Evolutionary conservation across 2,113 vertebrate species (phyloP).

Genomic region (Vulpes ferrilata): DNA sequence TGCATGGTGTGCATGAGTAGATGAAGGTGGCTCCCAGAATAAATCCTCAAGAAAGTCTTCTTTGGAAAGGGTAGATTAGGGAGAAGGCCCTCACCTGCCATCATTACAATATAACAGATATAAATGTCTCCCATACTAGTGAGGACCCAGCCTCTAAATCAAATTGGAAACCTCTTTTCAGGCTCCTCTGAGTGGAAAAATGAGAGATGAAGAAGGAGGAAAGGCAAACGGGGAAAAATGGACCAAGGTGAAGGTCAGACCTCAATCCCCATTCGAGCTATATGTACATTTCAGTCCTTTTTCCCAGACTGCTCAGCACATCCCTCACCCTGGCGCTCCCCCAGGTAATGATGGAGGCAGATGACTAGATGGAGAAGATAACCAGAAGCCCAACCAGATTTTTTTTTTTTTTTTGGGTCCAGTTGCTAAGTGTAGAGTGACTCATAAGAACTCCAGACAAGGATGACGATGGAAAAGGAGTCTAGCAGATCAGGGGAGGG

Average conservation of each 20-base stretch:
- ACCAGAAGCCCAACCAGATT: slow-evolving; percentile 77
- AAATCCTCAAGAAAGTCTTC: not conserved
- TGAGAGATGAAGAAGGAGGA: not conserved
- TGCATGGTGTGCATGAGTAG: no score
- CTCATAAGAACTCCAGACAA: slow-evolving; percentile 81
- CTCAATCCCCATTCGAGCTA: not conserved
- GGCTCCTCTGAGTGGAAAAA: not conserved
- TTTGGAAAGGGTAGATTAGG: not conserved
- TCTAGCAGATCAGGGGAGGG: slow-evolving; percentile 65
- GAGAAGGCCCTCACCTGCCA: not conserved
- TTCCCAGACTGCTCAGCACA: not conserved
- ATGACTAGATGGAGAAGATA: slow-evolving; percentile 80
- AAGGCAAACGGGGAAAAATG: not conserved
- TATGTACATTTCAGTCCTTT: not conserved
- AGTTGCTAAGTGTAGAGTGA: slow-evolving; percentile 62
- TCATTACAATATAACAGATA: not conserved
- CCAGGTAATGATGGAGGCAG: not conserved
- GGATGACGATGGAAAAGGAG: slow-evolving; percentile 83
- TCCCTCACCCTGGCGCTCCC: not conserved
- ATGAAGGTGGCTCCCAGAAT: not conserved
- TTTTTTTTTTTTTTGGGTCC: not conserved
- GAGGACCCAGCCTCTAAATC: not conserved
- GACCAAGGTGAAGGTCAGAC: not conserved
- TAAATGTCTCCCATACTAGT: not conserved
- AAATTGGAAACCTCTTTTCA: not conserved